These are phyloP conservation scores for Diplazon laetatorius DNA, from an alignment of 2,888 invertebrate genomes.

Conservation along the genomic window DNA sequence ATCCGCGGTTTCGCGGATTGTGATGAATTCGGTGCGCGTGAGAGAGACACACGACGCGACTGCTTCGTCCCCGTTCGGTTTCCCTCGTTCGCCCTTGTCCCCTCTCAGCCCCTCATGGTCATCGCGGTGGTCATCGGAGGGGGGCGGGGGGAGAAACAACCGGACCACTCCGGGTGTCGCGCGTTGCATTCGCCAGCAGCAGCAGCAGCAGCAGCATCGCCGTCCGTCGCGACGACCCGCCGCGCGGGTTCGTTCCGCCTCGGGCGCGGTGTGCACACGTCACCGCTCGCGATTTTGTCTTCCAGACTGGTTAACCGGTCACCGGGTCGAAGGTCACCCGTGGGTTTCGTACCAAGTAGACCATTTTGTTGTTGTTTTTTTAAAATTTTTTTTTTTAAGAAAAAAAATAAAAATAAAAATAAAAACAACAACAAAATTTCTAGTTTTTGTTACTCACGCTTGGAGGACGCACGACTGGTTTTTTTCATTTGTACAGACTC, in stretches of 20 bases:
- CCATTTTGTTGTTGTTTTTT: constrained; percentile 1
- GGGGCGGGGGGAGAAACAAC: not conserved
- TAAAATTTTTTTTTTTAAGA: not conserved
- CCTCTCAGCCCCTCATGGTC: constrained; percentile 1
- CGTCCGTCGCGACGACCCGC: constrained; percentile 29
- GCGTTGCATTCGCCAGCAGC: constrained; percentile 10
- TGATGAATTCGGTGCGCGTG: constrained; percentile 81
- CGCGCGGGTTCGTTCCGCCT: constrained; percentile 19
- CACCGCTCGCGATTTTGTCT: constrained; percentile 41
- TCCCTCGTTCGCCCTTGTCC: constrained; percentile 58
- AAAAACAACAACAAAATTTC: no score
- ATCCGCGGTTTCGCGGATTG: constrained; percentile 77
- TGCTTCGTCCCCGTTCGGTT: constrained; percentile 59
- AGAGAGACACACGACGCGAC: constrained; percentile 79
- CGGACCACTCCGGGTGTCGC: constrained; percentile 7
- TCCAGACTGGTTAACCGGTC: constrained; percentile 54
- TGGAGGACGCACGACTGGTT: not conserved
- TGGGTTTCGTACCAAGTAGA: constrained; percentile 58
- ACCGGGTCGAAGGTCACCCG: constrained; percentile 52
- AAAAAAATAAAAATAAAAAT: no score
- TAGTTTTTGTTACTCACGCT: not conserved
- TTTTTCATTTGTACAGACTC: not conserved
- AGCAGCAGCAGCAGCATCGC: constrained; percentile 20
- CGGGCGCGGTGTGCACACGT: constrained; percentile 31
- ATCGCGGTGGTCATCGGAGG: not conserved